These are phyloP conservation scores for Hafferia zeledoni DNA, from an alignment of 2,797 vertebrate genomes.

Conservation along the genomic window DNA sequence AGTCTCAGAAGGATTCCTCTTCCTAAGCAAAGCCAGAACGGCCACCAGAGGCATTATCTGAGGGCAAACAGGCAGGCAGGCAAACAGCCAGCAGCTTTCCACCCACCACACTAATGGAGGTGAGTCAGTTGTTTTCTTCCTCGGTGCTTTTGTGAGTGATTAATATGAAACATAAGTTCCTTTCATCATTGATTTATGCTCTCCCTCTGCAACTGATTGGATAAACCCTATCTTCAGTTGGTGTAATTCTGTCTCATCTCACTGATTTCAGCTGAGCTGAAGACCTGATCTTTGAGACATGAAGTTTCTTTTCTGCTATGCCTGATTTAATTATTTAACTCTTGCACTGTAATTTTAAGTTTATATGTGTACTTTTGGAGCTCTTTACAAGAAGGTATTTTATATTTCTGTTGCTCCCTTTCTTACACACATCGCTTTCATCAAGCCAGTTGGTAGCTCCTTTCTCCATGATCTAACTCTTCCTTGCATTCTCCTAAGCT, in stretches of 20 bases:
- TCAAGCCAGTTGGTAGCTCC: background rate
- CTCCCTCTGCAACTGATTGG: background rate
- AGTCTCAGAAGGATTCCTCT: background rate
- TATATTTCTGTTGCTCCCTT: background rate
- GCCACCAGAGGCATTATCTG: background rate
- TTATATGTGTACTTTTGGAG: background rate
- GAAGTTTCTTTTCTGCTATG: background rate
- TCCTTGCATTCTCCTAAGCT: background rate
- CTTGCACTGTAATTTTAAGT: background rate
- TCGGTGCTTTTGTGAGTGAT: background rate
- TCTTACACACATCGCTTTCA: background rate
- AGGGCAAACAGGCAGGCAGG: background rate
- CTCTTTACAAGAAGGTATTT: background rate
- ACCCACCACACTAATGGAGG: background rate
- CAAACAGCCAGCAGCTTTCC: background rate
- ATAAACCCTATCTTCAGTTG: background rate
- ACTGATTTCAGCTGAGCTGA: background rate
- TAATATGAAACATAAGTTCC: background rate
- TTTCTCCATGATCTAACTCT: background rate
- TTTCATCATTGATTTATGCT: background rate
- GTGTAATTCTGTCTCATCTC: background rate
- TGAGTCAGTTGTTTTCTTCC: constrained; percentile 15
- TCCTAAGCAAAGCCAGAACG: background rate
- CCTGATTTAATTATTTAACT: background rate
- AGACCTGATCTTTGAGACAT: background rate